Base-by-base conservation (phyloP, 1,140 invertebrate genomes). In the Halesus radiatus region DNA sequence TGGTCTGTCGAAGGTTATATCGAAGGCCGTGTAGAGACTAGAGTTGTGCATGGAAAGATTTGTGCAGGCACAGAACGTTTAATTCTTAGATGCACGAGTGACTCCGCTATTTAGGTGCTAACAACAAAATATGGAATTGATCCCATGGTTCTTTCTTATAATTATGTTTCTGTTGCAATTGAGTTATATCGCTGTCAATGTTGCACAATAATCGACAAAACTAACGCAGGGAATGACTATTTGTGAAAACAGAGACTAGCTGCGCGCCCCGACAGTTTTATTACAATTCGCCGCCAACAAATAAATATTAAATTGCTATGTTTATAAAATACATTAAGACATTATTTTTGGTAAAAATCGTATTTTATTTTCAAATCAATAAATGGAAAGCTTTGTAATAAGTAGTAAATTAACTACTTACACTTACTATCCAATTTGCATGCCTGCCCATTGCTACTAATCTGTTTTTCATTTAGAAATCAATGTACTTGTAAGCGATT, bases 41-140 rank as follows among this genome's bases (percentile, higher is more conserved):
- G 20, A 20, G 8, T 18, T 8, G 3, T 22, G 56, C 8, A 13
- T 13, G 7, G 37, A 45, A 45, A 3, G 37, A 45, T 13, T 45
- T 8, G 37, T 45, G 37, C 37, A 45, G 8, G 10, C 10, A 45
- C 10, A 13, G 6, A 60, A 23, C 18, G 20, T 23, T 60, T 60
- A 60, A 10, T 60, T 60, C 23, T 60, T 8, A 23, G 18, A 8
- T 29, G 62, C 62, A 66, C 62, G 62, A 66, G 29, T 32, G 62
- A 66, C 22, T 66, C 29, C 3, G 62, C 22, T 32, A 66, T 66
- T 32, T 29, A 29, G 13, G 10, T 29, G 29, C 22, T 15, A 66
- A 32, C 23, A 32, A 22, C 16, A 66, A 66, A 66, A 66, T 66
- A 66, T 66, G 62, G 62, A 66, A 26, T 60, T 18, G 56, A 60